A percentile compares a stretch with the other conserved stretches of the same genome.
phyloP scores from a whole-genome alignment of 2,797 vertebrate species.

The Poecilia wingei region DNA sequence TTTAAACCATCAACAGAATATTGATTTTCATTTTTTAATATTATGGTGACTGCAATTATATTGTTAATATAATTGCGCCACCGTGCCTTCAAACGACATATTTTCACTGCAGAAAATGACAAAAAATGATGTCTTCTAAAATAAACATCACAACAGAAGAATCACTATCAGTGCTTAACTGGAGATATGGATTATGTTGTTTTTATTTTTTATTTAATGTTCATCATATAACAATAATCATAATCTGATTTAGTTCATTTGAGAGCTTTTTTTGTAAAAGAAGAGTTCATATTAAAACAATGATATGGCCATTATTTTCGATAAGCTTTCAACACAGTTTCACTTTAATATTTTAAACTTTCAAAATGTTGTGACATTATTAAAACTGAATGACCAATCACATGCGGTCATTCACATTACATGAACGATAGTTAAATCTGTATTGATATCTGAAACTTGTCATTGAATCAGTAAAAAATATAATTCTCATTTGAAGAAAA shows the following conservation, averaged over 20 bases:
- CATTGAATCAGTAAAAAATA: neutral
- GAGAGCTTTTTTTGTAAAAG: neutral
- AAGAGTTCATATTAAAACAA: neutral
- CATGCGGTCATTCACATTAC: neutral
- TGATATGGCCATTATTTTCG: neutral
- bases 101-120: neutral
- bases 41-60: neutral
- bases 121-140: neutral
- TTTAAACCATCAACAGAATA: neutral
- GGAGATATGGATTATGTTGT: neutral
- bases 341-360: neutral
- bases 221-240: neutral
- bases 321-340: neutral
- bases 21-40: conserved; percentile 19
- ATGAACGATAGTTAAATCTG: neutral
- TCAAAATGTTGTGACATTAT: neutral
- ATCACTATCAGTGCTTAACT: neutral
- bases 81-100: neutral
- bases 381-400: neutral
- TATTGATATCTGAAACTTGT: neutral
- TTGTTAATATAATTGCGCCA: neutral
- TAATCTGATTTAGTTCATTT: neutral
- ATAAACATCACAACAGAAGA: neutral
- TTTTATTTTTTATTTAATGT: neutral
- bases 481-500: neutral